Evolutionary conservation across 2,113 vertebrate species (phyloP).

Genomic region (Catharus fuscescens): DNA sequence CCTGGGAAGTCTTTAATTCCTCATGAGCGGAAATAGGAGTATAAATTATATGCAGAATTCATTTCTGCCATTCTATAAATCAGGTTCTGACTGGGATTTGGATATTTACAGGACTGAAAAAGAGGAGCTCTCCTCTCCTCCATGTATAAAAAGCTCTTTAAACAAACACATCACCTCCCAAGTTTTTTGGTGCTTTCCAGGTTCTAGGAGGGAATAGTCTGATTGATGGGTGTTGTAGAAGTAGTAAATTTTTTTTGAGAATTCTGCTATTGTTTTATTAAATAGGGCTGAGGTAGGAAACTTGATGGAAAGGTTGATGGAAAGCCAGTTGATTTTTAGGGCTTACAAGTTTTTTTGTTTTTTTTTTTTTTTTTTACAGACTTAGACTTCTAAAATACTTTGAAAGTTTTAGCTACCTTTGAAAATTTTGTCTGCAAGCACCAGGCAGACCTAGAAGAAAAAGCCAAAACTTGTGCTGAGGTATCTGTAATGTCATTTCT

Average conservation of each 20-base stretch:
- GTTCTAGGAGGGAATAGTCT: not conserved
- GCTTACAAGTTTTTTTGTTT: not conserved
- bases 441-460: not conserved
- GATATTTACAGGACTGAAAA: not conserved
- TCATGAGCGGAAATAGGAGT: not conserved
- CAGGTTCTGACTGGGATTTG: not conserved
- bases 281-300: not conserved
- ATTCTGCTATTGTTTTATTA: not conserved
- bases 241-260: not conserved
- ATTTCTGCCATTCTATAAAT: not conserved
- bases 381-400: not conserved
- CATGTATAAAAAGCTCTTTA: not conserved
- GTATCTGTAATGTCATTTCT: not conserved
- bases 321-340: not conserved
- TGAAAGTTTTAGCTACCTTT: not conserved
- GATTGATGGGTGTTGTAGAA: not conserved
- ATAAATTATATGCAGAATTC: not conserved
- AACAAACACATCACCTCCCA: not conserved
- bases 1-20: conserved; percentile 1
- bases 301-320: not conserved
- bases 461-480: not conserved
- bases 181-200: not conserved
- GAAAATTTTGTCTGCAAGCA: not conserved
- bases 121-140: not conserved
- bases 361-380: not conserved